These are phyloP conservation scores for Tuberolachnus salignus DNA, from an alignment of 2,888 invertebrate species.

Conservation along the genomic window DNA sequence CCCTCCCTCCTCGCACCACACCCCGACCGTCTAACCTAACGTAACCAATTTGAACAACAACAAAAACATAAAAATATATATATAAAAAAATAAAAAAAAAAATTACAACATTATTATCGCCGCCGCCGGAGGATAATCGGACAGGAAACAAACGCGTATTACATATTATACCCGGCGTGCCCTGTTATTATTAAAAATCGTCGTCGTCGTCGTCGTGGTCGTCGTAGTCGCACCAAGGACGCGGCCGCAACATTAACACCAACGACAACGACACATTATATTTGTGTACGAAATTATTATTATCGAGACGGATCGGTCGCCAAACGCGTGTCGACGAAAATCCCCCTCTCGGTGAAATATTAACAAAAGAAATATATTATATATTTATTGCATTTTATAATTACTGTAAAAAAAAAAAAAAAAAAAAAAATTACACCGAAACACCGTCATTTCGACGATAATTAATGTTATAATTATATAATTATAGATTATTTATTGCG, in stretches of 20 bases:
- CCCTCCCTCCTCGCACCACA: not conserved
- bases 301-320: not conserved
- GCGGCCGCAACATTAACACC: not conserved
- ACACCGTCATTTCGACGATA: too few species aligned
- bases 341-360: too few species aligned
- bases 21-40: not conserved
- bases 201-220: not conserved
- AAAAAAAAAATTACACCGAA: too few species aligned
- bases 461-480: too few species aligned
- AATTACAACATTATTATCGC: slow-evolving; percentile 17
- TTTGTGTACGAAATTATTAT: not conserved
- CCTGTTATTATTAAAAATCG: slow-evolving; percentile 7
- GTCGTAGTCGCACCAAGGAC: not conserved
- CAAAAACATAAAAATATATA: too few species aligned
- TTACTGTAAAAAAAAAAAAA: too few species aligned
- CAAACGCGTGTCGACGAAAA: too few species aligned
- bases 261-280: too few species aligned
- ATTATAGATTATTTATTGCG: too few species aligned
- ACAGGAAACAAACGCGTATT: not conserved
- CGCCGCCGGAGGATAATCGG: not conserved
- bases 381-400: not conserved
- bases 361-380: slow-evolving; percentile 14
- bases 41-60: too few species aligned
- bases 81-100: too few species aligned
- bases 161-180: too few species aligned